Base-by-base conservation (phyloP, 2,113 vertebrate genomes). In the Pseudonaja textilis region DNA sequence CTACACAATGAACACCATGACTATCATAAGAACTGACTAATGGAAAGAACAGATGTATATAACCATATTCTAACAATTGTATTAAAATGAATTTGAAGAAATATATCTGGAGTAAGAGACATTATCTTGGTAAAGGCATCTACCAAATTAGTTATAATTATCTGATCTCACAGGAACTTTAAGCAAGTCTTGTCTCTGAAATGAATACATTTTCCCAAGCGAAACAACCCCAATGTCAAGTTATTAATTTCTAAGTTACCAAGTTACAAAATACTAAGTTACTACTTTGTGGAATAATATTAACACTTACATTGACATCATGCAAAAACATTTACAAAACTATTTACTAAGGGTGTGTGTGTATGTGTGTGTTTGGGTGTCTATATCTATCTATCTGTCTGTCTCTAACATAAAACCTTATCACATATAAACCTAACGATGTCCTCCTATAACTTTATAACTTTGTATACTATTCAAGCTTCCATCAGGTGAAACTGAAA, bases 121-220 rank as follows among this genome's bases (percentile, higher is more conserved):
- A 18, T 74, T 74, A 34, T 7, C 64, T 69, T 61, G 59, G 9
- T 61, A 61, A 25, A 64, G 61, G 1, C 16, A 42, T 25, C 29
- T 42, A 54, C 20, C 64, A 45, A 29, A 91, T 91, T 50, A 87
- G n/a, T 69, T 88, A 64, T 88, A 64, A 91, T 69, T 61, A 88
- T 39, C 10, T 88, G 57, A 87, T 54, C 45, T 88, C 34, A 52
- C n/a, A 88, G 69, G 26, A 92, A 74, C 3, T 81, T 5, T 88
- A 16, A 74, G 18, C 50, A 92, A 56, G 25, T 23, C 26, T 92
- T 64, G 56, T 18, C 55, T 50, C 88, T 57, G 54, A 42, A 85
- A 42, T n/a, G 34, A 92, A 89, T 29, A 16, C 39, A 59, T 42
- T 59, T 57, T 11, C 54, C 64, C 57, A 50, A 45, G 14, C 1